Evolutionary conservation across 1,140 invertebrate genomes (phyloP), one percentile per base, ranked within the genome.

Genomic region (Eurosta solidaginis): DNA sequence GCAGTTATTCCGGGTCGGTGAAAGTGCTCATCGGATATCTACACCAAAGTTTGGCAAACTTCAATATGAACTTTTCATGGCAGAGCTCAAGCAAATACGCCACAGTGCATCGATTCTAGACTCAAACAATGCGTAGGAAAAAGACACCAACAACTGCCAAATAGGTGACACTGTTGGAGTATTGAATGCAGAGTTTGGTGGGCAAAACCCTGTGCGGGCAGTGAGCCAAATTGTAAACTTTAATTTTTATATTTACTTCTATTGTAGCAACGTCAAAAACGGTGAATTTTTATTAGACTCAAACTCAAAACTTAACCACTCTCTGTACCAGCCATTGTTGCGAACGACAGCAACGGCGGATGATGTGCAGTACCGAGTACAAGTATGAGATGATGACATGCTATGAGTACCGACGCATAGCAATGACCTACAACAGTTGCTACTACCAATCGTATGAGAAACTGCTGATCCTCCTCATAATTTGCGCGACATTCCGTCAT

Each of bases 241-340:
- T 68, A 42, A 68, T 68, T 68, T 68, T 68, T 40, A 68, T 68
- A n/a, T n/a, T n/a, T n/a, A 68, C 59, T 68, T 68, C 59, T 68
- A 68, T 68, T 9, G 59, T 14, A 29, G 59, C 59, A 17, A 22
- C 33, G 59, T 68, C 59, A 40, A 68, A n/a, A 40, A 36, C 33
- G 59, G 17, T 7, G 29, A 25, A 52, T 5, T 52, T 10, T 52
- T 52, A 52, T 52, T 52, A 17, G 20, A 63, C 22, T 25, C 49
- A 36, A n/a, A n/a, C n/a, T n/a, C n/a, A n/a, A n/a, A n/a, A 36
- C 59, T 36, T 40, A 36, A 33, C n/a, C 33, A 9, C 1, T 33
- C 22, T n/a, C 17, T 17, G n/a, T 40, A n/a, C n/a, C n/a, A n/a
- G n/a, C 33, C 59, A 68, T 68, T 68, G 59, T 68, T 68, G 33